Base-by-base conservation (phyloP, 2,888 invertebrate species). In the Sinhomidia bicolor region DNA sequence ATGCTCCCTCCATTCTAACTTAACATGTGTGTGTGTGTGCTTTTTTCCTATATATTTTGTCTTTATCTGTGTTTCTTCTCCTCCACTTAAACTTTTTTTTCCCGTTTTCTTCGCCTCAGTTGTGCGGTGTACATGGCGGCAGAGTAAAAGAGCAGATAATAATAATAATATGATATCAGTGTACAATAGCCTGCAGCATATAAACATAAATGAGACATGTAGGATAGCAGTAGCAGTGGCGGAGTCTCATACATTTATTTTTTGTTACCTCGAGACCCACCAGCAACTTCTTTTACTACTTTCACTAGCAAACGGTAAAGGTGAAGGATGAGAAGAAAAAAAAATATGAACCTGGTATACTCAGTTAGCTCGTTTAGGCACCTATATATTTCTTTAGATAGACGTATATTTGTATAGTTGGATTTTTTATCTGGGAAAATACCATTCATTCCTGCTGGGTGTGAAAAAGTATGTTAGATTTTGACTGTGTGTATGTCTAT, bases 141-240 rank as follows among this genome's bases (percentile, higher is more conserved):
- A n/a, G n/a, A n/a, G n/a, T n/a, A n/a, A n/a, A n/a, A 17, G 36
- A 32, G 54, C 7, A 78, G 78, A 85, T 85, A 85, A n/a, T n/a
- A n/a, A n/a, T n/a, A n/a, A n/a, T n/a, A n/a, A n/a, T n/a, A n/a
- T 44, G 79, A 14, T 85, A 85, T 79, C 85, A 79, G 65, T 32
- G 51, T 68, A 68, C 17, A 68, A 79, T 85, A 23, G 79, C 85
- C 85, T 29, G n/a, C 29, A 85, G 85, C 85, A 32, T 79, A 65
- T 51, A 47, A 62, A 78, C 62, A 85, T 85, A 65, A 65, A 79
- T 79, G 78, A 78, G 65, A 81, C 41, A 65, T 12, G 74, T 23
- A 26, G 23, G 44, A 0, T n/a, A n/a, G n/a, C n/a, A n/a, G n/a
- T n/a, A n/a, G n/a, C n/a, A n/a, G n/a, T n/a, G n/a, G n/a, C n/a